Percentiles rank a stretch among this genome's conserved stretches.
Evolutionary conservation across 2,888 invertebrate species (phyloP).

Genomic region (Camptogramma bilineatum): DNA sequence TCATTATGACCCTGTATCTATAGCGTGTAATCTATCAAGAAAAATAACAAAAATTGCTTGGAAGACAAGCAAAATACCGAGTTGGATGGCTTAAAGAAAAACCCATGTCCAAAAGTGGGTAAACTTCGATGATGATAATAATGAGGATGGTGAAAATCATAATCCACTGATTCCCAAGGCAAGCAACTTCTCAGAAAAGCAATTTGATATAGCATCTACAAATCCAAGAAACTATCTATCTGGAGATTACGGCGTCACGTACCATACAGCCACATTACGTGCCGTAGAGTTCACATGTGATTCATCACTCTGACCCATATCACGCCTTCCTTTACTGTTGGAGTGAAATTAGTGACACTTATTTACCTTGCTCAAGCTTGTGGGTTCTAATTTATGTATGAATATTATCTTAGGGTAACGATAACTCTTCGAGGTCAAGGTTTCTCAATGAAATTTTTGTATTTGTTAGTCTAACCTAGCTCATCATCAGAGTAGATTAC

Average conservation of each 20-base stretch:
- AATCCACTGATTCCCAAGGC: slow-evolving; percentile 23
- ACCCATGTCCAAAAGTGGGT: background rate
- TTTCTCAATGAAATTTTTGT: background rate
- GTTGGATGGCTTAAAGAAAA: no score
- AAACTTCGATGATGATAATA: background rate
- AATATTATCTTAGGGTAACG: slow-evolving; percentile 16
- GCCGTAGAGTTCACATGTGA: slow-evolving; percentile 64
- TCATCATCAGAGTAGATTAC: no score
- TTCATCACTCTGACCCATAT: slow-evolving; percentile 72
- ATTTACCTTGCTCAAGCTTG: slow-evolving; percentile 45
- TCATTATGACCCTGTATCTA: no score
- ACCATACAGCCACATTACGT: slow-evolving; percentile 59
- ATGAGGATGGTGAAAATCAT: slow-evolving; percentile 11
- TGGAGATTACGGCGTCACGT: slow-evolving; percentile 67
- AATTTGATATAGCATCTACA: slow-evolving; percentile 36
- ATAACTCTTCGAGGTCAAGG: slow-evolving; percentile 6
- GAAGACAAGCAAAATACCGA: no score
- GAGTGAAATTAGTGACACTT: slow-evolving; percentile 47
- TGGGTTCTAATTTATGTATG: slow-evolving; percentile 40
- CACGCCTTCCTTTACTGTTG: slow-evolving; percentile 61
- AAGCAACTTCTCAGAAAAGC: slow-evolving; percentile 25
- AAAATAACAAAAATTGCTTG: no score
- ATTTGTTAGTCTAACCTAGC: background rate
- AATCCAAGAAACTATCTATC: slow-evolving; percentile 43
- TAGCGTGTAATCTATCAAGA: no score